phyloP scores from a whole-genome alignment of 1,140 invertebrate genomes.

The Amphibalanus amphitrite region DNA sequence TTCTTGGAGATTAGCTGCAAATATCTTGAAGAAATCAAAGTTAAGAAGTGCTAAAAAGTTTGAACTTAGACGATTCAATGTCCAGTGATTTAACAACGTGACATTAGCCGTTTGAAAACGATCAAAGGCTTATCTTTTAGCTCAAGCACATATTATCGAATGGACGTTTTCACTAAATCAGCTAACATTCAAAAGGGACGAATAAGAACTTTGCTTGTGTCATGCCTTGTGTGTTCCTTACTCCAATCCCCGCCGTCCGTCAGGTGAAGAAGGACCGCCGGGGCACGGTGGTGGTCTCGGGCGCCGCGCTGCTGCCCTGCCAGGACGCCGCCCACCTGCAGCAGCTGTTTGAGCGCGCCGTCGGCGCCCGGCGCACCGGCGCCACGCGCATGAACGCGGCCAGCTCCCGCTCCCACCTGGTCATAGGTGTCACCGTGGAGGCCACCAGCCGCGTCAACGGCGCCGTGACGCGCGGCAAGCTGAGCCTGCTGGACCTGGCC shows the following conservation, averaged over 20 bases:
- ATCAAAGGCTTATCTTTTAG: too few species aligned
- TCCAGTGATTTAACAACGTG: too few species aligned
- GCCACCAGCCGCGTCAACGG: constrained; percentile 31
- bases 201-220: too few species aligned
- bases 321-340: constrained; percentile 26
- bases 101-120: too few species aligned
- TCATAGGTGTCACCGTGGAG: constrained; percentile 31
- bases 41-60: too few species aligned
- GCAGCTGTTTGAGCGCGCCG: constrained; percentile 29
- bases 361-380: constrained; percentile 28
- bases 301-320: constrained; percentile 26
- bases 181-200: too few species aligned
- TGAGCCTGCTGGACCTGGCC: constrained; percentile 44
- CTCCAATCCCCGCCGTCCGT: constrained; percentile 10
- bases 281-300: constrained; percentile 32
- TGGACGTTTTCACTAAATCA: too few species aligned
- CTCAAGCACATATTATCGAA: too few species aligned
- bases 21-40: too few species aligned
- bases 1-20: too few species aligned
- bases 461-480: constrained; percentile 30
- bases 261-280: constrained; percentile 34
- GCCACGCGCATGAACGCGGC: constrained; percentile 35
- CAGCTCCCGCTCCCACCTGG: constrained; percentile 36
- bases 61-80: too few species aligned
- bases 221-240: too few species aligned